These are phyloP conservation scores for Epizoanthus ramosus DNA, from an alignment of 92 coral and sea anemone species.

Conservation along the genomic window DNA sequence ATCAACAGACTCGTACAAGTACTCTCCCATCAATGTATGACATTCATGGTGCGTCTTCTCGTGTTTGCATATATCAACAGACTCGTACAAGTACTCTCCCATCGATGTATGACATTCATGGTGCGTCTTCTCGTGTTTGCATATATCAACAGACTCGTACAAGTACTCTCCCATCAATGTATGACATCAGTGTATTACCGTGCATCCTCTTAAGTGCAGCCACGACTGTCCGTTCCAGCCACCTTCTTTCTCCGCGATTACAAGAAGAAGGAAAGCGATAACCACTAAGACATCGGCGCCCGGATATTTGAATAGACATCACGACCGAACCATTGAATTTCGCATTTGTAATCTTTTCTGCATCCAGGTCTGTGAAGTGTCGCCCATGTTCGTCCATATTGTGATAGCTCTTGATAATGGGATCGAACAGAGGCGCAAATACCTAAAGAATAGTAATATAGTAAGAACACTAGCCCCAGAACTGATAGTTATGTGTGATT, in stretches of 20 bases:
- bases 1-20: too few species aligned
- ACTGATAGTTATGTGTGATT: too few species aligned
- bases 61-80: too few species aligned
- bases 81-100: too few species aligned
- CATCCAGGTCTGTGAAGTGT: slow-evolving; percentile 61
- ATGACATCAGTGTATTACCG: slow-evolving; percentile 41
- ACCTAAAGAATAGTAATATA: slow-evolving; percentile 13
- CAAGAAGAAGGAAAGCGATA: slow-evolving; percentile 70
- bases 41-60: too few species aligned
- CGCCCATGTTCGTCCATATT: slow-evolving; percentile 35
- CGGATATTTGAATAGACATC: slow-evolving; percentile 56
- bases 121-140: too few species aligned
- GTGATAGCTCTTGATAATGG: slow-evolving; percentile 66
- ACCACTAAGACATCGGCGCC: slow-evolving; percentile 74
- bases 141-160: too few species aligned
- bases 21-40: too few species aligned
- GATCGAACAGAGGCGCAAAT: slow-evolving; percentile 72
- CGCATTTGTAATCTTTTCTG: slow-evolving; percentile 52
- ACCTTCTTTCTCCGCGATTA: slow-evolving; percentile 61
- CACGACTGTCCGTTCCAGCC: slow-evolving; percentile 60
- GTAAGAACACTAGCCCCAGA: too few species aligned
- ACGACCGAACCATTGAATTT: slow-evolving; percentile 51
- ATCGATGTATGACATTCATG: too few species aligned
- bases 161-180: too few species aligned
- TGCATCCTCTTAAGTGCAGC: slow-evolving; percentile 61